Percentiles rank a stretch among this genome's conserved stretches.
Conservation (phyloP, 2,113 vertebrate genomes). For the Chaetodon auriga region DNA sequence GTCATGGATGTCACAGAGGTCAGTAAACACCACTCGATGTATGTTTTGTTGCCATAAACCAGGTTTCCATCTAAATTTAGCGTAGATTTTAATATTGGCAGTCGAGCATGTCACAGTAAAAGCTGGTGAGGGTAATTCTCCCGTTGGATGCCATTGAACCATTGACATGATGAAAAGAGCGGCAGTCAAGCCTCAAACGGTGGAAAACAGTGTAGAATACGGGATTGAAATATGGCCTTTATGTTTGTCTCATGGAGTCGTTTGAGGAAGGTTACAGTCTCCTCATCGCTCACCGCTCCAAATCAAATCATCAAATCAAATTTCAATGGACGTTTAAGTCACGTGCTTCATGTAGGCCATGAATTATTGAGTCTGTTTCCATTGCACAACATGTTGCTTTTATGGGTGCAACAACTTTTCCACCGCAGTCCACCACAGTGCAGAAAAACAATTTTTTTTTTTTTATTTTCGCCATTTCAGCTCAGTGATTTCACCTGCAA, state of each 20-base stretch:
- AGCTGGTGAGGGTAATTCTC: neutral
- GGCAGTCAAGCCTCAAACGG: neutral
- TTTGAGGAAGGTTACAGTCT: neutral
- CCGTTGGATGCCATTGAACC: neutral
- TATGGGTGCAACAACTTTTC: neutral
- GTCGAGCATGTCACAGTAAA: neutral
- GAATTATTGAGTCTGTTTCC: neutral
- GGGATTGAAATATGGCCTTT: neutral
- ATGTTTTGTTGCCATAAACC: neutral
- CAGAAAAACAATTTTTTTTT: neutral
- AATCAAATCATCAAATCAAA: too few species aligned
- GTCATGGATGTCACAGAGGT: slow-evolving; percentile 99
- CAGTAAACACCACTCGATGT: slow-evolving; percentile 59
- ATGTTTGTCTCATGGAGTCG: neutral
- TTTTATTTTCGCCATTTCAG: neutral
- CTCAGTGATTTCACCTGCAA: neutral
- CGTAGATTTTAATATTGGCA: neutral
- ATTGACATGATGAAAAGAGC: neutral
- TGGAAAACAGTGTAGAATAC: neutral
- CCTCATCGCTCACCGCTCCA: neutral
- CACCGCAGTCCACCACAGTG: neutral
- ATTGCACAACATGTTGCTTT: too few species aligned
- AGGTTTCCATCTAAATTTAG: neutral
- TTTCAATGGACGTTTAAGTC: neutral
- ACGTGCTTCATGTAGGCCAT: neutral